Conservation (phyloP, 2,888 invertebrate species). For the Lucinisca nassula region DNA sequence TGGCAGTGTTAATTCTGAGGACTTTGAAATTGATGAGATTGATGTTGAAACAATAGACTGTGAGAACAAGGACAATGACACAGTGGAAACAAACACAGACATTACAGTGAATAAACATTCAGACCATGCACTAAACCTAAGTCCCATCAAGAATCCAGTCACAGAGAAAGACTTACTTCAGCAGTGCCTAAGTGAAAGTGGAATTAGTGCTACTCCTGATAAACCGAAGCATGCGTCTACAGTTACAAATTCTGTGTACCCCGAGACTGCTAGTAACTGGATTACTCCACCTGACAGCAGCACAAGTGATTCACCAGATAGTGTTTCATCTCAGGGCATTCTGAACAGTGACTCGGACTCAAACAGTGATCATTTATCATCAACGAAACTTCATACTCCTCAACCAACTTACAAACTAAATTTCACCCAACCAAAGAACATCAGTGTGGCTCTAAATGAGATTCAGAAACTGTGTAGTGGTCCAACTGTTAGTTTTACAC, state of each 20-base stretch:
- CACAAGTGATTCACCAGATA: slow-evolving; percentile 55
- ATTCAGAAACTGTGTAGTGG: slow-evolving; percentile 62
- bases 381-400: slow-evolving; percentile 20
- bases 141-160: not conserved
- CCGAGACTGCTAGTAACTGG: not conserved
- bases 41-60: slow-evolving; percentile 68
- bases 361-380: not conserved
- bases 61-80: not conserved
- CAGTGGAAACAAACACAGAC: not conserved
- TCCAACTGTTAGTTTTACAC: slow-evolving; percentile 59
- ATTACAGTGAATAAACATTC: not conserved
- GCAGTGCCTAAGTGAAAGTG: slow-evolving; percentile 61
- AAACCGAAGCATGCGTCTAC: not conserved
- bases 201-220: slow-evolving; percentile 27
- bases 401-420: not conserved
- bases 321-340: slow-evolving; percentile 7
- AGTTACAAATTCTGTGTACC: not conserved
- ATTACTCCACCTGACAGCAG: slow-evolving; percentile 36
- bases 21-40: slow-evolving; percentile 70
- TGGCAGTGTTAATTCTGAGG: slow-evolving; percentile 68
- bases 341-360: not conserved
- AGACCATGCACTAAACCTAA: not conserved
- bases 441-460: slow-evolving; percentile 51
- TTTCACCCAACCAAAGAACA: slow-evolving; percentile 33
- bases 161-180: slow-evolving; percentile 45